A percentile compares a stretch with the other conserved stretches of the same genome.
Evolutionary conservation across 1,140 invertebrate genomes (phyloP).

Genomic region (Lysiphlebus fabarum): DNA sequence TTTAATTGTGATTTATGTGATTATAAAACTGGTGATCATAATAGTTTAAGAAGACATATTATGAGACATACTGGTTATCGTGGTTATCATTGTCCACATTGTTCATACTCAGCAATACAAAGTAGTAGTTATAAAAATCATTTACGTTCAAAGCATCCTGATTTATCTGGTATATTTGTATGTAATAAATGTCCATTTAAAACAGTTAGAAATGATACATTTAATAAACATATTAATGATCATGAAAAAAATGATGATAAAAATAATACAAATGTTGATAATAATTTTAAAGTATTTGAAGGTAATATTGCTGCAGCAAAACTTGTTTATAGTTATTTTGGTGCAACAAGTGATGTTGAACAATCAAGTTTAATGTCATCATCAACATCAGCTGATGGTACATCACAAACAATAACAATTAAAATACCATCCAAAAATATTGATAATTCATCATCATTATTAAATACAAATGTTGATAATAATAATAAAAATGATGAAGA

Average conservation of each 20-base stretch:
- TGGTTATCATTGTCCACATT: constrained; percentile 69
- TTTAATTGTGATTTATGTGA: constrained; percentile 69
- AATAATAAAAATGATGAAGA: constrained; percentile 45
- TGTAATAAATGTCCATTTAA: constrained; percentile 61
- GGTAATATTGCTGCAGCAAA: constrained; percentile 57
- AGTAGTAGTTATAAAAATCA: constrained; percentile 67
- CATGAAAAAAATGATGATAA: constrained; percentile 51
- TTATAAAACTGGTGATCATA: constrained; percentile 71
- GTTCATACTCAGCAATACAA: constrained; percentile 68
- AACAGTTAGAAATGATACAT: constrained; percentile 61
- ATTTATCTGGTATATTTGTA: constrained; percentile 56
- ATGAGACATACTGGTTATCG: constrained; percentile 68
- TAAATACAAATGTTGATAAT: constrained; percentile 30
- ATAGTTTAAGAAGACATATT: constrained; percentile 69
- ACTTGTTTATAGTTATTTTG: constrained; percentile 57
- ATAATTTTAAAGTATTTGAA: constrained; percentile 50
- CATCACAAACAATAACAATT: constrained; percentile 54
- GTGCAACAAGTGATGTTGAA: constrained; percentile 50
- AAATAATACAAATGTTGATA: constrained; percentile 34
- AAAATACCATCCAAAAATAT: constrained; percentile 51
- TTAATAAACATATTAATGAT: constrained; percentile 57
- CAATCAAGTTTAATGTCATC: constrained; percentile 51
- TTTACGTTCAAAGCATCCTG: constrained; percentile 64
- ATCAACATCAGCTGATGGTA: constrained; percentile 50
- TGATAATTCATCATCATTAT: constrained; percentile 40